phyloP scores from a whole-genome alignment of 2,888 invertebrate genomes.

The Drosophila infuscata region DNA sequence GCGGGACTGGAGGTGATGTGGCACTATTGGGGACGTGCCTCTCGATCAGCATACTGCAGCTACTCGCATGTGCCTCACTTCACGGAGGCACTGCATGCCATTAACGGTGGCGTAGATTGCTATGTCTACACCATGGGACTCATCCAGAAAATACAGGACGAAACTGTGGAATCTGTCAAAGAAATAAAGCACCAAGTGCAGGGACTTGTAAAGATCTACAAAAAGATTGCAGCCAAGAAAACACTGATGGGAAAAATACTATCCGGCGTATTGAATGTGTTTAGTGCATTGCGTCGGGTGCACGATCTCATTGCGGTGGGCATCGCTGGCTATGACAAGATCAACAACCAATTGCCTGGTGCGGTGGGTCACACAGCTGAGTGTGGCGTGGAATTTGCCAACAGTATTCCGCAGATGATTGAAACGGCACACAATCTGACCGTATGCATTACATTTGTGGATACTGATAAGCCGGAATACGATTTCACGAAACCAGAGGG shows the following conservation, averaged over 20 bases:
- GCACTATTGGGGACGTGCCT: conserved; percentile 53
- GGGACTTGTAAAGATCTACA: conserved; percentile 74
- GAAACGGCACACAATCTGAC: conserved; percentile 73
- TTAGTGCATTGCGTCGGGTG: conserved; percentile 65
- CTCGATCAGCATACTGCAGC: conserved; percentile 76
- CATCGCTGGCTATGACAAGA: conserved; percentile 60
- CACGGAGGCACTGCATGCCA: conserved; percentile 66
- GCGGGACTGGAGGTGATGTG: conserved; percentile 62
- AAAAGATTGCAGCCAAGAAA: conserved; percentile 72
- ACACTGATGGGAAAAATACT: conserved; percentile 77
- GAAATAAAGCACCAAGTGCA: conserved; percentile 64
- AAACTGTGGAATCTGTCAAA: conserved; percentile 70
- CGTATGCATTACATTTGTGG: conserved; percentile 65
- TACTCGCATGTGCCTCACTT: conserved; percentile 77
- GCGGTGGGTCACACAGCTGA: conserved; percentile 52
- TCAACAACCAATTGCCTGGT: conserved; percentile 65
- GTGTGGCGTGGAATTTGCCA: conserved; percentile 62
- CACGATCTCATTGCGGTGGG: conserved; percentile 67
- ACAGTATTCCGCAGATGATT: conserved; percentile 70
- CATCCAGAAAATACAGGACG: conserved; percentile 64
- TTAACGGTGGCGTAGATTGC: conserved; percentile 76
- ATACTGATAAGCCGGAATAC: conserved; percentile 59
- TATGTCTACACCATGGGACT: conserved; percentile 68
- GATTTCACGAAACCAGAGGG: conserved; percentile 72
- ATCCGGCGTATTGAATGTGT: conserved; percentile 65